Evolutionary conservation across 2,888 invertebrate species (phyloP), one percentile per base, ranked within the genome.

Genomic region (Trichopria drosophilae): DNA sequence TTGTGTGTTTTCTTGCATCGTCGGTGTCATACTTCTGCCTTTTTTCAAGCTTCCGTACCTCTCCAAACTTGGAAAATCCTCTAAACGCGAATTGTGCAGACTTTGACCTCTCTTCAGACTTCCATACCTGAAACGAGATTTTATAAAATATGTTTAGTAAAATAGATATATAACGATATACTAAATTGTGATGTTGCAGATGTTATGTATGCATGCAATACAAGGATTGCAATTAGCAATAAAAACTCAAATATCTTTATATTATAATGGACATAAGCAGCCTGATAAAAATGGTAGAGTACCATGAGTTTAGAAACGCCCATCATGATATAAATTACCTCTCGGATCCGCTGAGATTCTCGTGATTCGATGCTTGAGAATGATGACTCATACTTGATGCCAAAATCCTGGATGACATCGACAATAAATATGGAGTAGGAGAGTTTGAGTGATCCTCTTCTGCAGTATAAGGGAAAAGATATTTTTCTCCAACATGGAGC

Each of bases 401-500:
- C 2, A 76, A 63, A 36, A 76, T 73, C 10, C 75, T 60, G 37
- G 75, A 73, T 22, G 75, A 70, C 63, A 70, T 69, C 2, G 76
- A 73, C 1, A 76, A 61, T 61, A 74, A 70, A 60, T 73, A 76
- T 3, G 75, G 74, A 3, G 74, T 72, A 4, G 75, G 75, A 6
- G 75, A 75, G 9, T 69, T 63, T 0, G 73, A 71, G 42, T 72
- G 71, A 43, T 74, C 75, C 43, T 73, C 75, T 74, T 76, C 72
- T 80, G 87, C 86, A 61, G 90, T 90, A 68, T 90, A 91, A 0
- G 91, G 91, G 65, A 90, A 91, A 55, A 87, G 79, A 75, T 91
- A 92, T 79, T 88, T 88, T 64, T 91, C 91, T 50, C 83, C 84
- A 9, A 83, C 71, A 59, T 83, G 84, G 65, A 87, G 86, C 26